Evolutionary conservation across 1,140 invertebrate genomes (phyloP).

Genomic region (Galendromus occidentalis): DNA sequence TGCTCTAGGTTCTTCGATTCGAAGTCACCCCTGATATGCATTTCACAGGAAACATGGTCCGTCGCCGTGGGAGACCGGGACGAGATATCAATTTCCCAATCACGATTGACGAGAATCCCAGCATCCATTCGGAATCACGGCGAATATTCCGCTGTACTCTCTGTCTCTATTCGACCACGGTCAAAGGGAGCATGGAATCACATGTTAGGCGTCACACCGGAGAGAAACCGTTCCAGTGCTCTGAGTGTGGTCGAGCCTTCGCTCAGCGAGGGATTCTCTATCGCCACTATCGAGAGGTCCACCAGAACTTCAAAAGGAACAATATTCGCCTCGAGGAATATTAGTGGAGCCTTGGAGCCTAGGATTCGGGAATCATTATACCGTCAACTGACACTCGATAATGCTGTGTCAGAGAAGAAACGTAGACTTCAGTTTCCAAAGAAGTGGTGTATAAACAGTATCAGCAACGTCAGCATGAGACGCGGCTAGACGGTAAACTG

Average conservation of each 20-base stretch:
- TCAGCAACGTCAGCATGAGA: too few species aligned
- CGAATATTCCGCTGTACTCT: background rate
- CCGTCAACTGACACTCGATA: background rate
- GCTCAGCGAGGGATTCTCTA: conserved; percentile 12
- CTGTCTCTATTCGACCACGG: background rate
- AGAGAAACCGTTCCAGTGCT: conserved; percentile 28
- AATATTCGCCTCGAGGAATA: background rate
- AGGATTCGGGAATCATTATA: background rate
- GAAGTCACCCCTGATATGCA: too few species aligned
- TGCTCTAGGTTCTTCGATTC: too few species aligned
- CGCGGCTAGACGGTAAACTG: too few species aligned
- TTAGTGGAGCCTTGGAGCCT: background rate
- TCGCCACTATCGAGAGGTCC: background rate
- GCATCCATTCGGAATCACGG: background rate
- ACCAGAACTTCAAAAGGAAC: conserved; percentile 4
- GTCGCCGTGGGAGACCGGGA: background rate
- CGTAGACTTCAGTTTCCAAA: too few species aligned
- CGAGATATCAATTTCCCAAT: conserved; percentile 9
- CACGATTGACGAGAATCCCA: background rate
- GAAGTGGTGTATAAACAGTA: too few species aligned
- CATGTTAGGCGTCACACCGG: conserved; percentile 30
- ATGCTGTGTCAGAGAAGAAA: too few species aligned
- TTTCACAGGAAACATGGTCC: too few species aligned
- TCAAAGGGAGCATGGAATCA: conserved; percentile 28
- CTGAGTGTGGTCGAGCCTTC: conserved; percentile 24